These are phyloP conservation scores for Troides helena DNA, from an alignment of 2,888 invertebrate species.

Conservation along the genomic window DNA sequence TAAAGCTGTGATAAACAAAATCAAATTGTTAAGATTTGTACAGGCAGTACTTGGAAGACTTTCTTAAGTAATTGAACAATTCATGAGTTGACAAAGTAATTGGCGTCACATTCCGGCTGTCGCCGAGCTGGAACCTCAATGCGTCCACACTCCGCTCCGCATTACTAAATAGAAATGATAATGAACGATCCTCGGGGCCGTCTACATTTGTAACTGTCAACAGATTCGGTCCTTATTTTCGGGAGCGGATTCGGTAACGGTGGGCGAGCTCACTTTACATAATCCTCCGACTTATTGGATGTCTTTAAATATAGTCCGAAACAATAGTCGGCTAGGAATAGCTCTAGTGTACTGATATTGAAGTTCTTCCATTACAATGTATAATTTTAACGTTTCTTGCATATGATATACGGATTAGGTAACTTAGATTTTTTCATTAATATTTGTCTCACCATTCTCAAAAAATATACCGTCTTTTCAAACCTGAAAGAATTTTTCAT, in stretches of 20 bases:
- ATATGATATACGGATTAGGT: no score
- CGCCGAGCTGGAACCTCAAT: constrained; percentile 17
- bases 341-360: not conserved
- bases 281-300: constrained; percentile 35
- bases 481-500: no score
- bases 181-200: constrained; percentile 32
- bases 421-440: no score
- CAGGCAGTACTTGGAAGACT: not conserved
- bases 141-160: constrained; percentile 32
- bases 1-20: no score
- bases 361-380: no score
- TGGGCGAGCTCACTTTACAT: constrained; percentile 39
- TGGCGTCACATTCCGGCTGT: not conserved
- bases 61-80: constrained; percentile 5
- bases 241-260: constrained; percentile 32
- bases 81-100: no score
- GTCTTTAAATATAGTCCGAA: constrained; percentile 8
- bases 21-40: no score
- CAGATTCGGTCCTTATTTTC: constrained; percentile 38
- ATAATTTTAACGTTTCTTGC: no score
- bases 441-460: no score
- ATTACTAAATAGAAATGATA: constrained; percentile 40
- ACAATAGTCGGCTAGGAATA: constrained; percentile 1
- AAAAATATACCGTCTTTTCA: no score
- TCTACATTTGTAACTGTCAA: constrained; percentile 52